Conservation (phyloP, 2,888 invertebrate genomes). For the Tinea trinotella region DNA sequence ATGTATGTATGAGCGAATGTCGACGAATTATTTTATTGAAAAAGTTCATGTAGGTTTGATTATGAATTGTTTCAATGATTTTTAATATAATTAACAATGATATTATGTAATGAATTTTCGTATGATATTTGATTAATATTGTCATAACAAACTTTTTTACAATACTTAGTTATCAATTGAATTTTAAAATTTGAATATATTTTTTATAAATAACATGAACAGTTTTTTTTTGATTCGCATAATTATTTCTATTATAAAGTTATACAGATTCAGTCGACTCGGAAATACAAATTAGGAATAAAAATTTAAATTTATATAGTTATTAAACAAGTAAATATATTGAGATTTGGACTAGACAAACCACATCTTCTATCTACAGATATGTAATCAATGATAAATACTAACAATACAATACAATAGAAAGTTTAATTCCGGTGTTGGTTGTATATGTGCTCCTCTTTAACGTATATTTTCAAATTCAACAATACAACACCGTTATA, state of each 20-base stretch:
- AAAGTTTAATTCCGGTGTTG: slow-evolving; percentile 59
- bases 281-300: slow-evolving; percentile 50
- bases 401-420: slow-evolving; percentile 47
- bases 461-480: slow-evolving; percentile 49
- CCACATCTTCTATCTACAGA: slow-evolving; percentile 71
- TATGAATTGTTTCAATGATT: not conserved
- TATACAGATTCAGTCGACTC: slow-evolving; percentile 56
- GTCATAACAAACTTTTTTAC: slow-evolving; percentile 1
- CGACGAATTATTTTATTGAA: not conserved
- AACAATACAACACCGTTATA: too few relatives aligned
- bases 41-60: not conserved
- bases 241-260: slow-evolving; percentile 20
- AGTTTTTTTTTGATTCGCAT: slow-evolving; percentile 6
- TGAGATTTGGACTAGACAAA: slow-evolving; percentile 71
- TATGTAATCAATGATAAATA: slow-evolving; percentile 72
- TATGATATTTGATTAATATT: not conserved
- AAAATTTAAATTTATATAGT: slow-evolving; percentile 38
- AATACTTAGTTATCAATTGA: not conserved
- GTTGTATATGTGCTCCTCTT: slow-evolving; percentile 1
- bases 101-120: not conserved
- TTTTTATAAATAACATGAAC: slow-evolving; percentile 4
- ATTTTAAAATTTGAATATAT: not conserved
- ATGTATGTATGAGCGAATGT: too few relatives aligned
- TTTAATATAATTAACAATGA: slow-evolving; percentile 4
- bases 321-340: slow-evolving; percentile 61